Evolutionary conservation across 2,888 invertebrate genomes (phyloP), one percentile per base, ranked within the genome.

Genomic region (Alcis repandata): DNA sequence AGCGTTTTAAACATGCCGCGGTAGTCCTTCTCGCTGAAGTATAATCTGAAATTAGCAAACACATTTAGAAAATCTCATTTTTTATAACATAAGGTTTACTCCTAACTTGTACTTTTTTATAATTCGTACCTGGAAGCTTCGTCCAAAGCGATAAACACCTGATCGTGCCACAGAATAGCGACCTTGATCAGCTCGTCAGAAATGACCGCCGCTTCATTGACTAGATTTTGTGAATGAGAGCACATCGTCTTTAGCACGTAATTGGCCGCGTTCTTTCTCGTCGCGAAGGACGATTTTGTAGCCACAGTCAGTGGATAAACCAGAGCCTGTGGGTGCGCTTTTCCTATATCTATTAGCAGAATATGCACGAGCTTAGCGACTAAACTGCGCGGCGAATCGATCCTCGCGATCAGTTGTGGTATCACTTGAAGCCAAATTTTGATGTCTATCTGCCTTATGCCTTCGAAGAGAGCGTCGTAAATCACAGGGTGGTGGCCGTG

Each of bases 361-460:
- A 98, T 97, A 83, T 98, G 98, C 59, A 99, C 98, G 19, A 99
- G 93, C 68, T 97, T 96, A 0, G 98, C 97, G 0, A 99, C 99
- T 60, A 98, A 91, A 71, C 96, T 96, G 19, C 98, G 94, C 0
- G 97, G 97, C 0, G 98, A 98, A 85, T 99, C 99, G 63, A 99
- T 99, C 58, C 99, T 95, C 0, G 99, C 99, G 70, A 99, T 99
- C 32, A 99, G 92, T 86, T 99, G 99, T 0, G 99, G 99, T 79
- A 99, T 99, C 0, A 99, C 99, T 94, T 99, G 99, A 13, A 99
- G 93, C 99, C 99, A 99, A 46, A 99, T 99, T 82, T 99, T 98
- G 59, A 99, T 98, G 78, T 99, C 98, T 38, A 99, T 98, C 40
- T 97, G 95, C 73, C 97, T 95, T 73, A 99, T 97, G 0, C 99